Base-by-base conservation (phyloP, 1,140 invertebrate genomes). In the Pseudomyrmex cubaensis region DNA sequence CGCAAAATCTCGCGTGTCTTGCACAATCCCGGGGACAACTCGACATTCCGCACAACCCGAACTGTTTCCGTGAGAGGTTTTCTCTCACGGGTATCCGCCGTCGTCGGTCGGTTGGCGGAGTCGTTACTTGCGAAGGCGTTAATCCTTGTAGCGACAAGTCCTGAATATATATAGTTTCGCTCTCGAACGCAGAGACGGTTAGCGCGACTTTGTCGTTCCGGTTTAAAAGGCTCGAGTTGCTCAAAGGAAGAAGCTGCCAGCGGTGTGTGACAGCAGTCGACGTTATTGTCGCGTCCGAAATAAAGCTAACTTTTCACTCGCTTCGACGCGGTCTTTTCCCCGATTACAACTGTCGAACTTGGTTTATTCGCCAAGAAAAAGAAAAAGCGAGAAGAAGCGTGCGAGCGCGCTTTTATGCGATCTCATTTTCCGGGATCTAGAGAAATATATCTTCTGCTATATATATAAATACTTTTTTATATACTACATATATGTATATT, bases 61-160 rank as follows among this genome's bases (percentile, higher is more conserved):
- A 56, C 46, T 75, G 48, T 75, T 82, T 63, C 9, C 70, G 61
- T 15, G 57, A 46, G 73, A 75, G 73, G 52, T 52, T 76, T 59
- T 70, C 64, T 69, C 13, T 2, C 15, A 15, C 25, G 2, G 10
- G 5, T 35, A 35, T 12, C 25, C 9, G 78, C 12, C 66, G 48
- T 5, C 22, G 48, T 44, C 56, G 70, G 35, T 35, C 35, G 35
- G 35, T 35, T 7, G 35, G 35, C 62, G 61, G 64, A 46, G 62
- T 82, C 59, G 25, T 73, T 62, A 66, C 50, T 46, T 22, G 57
- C 59, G 70, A 48, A 82, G 56, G 20, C 70, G 70, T 63, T 82
- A 82, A 82, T 75, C 70, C 78, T 75, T 75, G 70, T 46, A 73
- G 52, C 57, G 78, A 82, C 78, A 75, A 82, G 57, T 13, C 17